These are phyloP conservation scores for Beroe ovata DNA, from an alignment of 37 sponge, comb jelly and placozoan species.

Conservation along the genomic window DNA sequence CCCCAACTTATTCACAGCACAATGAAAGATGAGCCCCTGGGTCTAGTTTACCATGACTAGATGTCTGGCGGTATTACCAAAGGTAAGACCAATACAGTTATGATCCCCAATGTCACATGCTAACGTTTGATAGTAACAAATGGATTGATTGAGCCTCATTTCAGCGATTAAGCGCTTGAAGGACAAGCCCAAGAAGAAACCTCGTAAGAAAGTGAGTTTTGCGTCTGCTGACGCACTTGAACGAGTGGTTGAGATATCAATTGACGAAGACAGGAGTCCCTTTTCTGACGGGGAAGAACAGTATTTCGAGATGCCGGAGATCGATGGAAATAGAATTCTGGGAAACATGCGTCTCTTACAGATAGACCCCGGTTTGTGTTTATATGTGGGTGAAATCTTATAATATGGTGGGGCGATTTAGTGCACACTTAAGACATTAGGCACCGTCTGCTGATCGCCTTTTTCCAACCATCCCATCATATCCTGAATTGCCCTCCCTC, in stretches of 20 bases:
- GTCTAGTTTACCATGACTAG: not conserved
- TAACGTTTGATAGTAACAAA: too few relatives aligned
- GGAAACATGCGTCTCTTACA: not conserved
- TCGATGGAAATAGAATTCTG: not conserved
- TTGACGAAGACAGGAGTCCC: not conserved
- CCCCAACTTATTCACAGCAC: too few relatives aligned
- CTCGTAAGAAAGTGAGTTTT: slow-evolving; percentile 7
- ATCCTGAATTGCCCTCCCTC: too few relatives aligned
- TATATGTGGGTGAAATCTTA: not conserved
- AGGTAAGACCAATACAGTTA: not conserved
- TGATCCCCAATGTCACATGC: too few relatives aligned
- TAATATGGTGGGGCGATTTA: not conserved
- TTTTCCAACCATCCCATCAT: too few relatives aligned
- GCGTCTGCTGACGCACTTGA: not conserved
- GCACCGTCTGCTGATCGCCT: too few relatives aligned
- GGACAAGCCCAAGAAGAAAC: not conserved
- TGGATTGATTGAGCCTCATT: not conserved
- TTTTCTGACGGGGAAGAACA: not conserved
- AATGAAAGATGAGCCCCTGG: not conserved
- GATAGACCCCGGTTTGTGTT: not conserved
- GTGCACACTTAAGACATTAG: too few relatives aligned
- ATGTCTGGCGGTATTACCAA: not conserved
- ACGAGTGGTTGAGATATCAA: not conserved
- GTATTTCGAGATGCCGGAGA: slow-evolving; percentile 1
- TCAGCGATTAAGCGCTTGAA: not conserved